phyloP scores from a whole-genome alignment of 2,888 invertebrate genomes.

The Cheilosia vulpina region DNA sequence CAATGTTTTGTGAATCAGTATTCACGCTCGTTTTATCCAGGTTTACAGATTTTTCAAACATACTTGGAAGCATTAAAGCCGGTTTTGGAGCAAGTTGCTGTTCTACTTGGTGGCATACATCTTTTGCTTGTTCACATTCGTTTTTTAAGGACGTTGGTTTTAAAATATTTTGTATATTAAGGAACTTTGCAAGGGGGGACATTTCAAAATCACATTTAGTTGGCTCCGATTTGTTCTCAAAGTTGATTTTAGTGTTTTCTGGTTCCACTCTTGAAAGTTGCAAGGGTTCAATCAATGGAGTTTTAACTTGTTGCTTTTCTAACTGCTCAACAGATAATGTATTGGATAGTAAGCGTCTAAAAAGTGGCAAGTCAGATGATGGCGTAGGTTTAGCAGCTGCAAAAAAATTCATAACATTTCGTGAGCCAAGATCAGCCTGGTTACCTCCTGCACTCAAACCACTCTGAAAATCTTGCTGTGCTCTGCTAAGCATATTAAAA shows the following conservation, averaged over 20 bases:
- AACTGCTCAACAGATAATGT: constrained; percentile 91
- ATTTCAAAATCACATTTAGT: constrained; percentile 62
- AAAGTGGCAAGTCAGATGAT: constrained; percentile 86
- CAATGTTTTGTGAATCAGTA: constrained; percentile 52
- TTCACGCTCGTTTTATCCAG: constrained; percentile 54
- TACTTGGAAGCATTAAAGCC: constrained; percentile 93
- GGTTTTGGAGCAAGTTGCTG: constrained; percentile 85
- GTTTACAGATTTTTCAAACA: constrained; percentile 88
- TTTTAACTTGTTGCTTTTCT: constrained; percentile 93
- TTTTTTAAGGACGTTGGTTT: constrained; percentile 69
- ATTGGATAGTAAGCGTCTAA: constrained; percentile 91
- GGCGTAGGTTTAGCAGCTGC: constrained; percentile 85
- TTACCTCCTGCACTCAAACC: constrained; percentile 62
- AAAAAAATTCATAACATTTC: constrained; percentile 95
- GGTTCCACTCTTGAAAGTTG: constrained; percentile 75
- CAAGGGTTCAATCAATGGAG: constrained; percentile 87
- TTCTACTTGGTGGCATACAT: constrained; percentile 76
- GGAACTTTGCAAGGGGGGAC: constrained; percentile 68
- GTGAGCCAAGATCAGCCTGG: constrained; percentile 88
- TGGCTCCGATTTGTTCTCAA: constrained; percentile 52
- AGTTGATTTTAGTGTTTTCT: constrained; percentile 56
- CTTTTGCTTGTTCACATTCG: constrained; percentile 59
- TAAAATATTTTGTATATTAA: constrained; percentile 60
- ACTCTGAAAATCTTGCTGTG: constrained; percentile 88
- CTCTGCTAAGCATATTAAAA: constrained; percentile 94